Percentiles rank a stretch among this genome's conserved stretches.
These are phyloP conservation scores for Drosophila insularis DNA, from an alignment of 1,140 invertebrate genomes.

Conservation along the genomic window DNA sequence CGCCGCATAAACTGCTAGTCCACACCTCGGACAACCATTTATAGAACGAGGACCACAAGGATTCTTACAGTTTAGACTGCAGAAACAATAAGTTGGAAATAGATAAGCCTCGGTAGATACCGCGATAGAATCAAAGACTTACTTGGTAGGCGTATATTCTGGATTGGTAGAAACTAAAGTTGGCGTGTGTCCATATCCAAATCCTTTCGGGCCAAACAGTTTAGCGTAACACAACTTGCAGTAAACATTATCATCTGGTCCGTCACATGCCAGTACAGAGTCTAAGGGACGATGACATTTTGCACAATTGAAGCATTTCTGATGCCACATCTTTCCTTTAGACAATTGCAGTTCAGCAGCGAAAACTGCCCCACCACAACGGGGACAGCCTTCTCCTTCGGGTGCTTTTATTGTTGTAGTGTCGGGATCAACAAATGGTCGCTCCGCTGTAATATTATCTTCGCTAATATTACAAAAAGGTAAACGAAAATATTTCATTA, in stretches of 20 bases:
- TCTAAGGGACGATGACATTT: slow-evolving; percentile 97
- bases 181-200: slow-evolving; percentile 93
- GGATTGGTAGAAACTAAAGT: slow-evolving; percentile 90
- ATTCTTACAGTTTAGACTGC: slow-evolving; percentile 37
- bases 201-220: slow-evolving; percentile 94
- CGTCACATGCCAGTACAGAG: slow-evolving; percentile 94
- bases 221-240: slow-evolving; percentile 94
- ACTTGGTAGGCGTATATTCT: slow-evolving; percentile 84
- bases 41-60: slow-evolving; percentile 61
- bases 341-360: slow-evolving; percentile 96
- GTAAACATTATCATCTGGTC: slow-evolving; percentile 94
- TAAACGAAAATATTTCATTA: not conserved
- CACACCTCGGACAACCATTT: slow-evolving; percentile 91
- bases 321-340: slow-evolving; percentile 97
- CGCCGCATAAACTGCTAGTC: slow-evolving; percentile 94
- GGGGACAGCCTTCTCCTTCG: slow-evolving; percentile 93
- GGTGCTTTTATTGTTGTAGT: slow-evolving; percentile 94
- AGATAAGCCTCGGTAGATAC: not conserved
- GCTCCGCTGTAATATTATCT: slow-evolving; percentile 71
- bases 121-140: not conserved
- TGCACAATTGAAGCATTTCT: slow-evolving; percentile 95
- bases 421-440: slow-evolving; percentile 91
- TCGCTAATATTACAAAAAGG: slow-evolving; percentile 7
- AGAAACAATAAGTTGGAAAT: not conserved
- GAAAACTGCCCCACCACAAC: slow-evolving; percentile 96